Percentiles rank a stretch among this genome's conserved stretches.
phyloP scores from a whole-genome alignment of 2,113 vertebrate genomes.

The Heliornis fulica region DNA sequence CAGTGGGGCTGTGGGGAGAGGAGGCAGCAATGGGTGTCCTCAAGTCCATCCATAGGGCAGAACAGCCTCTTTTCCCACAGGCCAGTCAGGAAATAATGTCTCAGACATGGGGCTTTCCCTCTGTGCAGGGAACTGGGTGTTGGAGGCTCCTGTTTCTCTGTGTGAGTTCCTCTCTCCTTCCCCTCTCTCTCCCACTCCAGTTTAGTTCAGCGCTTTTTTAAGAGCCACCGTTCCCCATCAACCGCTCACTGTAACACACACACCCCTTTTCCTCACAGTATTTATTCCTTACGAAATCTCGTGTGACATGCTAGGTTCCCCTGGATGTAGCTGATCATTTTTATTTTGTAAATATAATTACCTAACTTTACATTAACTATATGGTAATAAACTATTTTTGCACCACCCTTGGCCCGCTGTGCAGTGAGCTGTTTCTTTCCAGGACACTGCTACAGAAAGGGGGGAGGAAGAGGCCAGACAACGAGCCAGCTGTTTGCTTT shows the following conservation, averaged over 20 bases:
- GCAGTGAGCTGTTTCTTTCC: conserved; percentile 5
- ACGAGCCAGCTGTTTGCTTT: not conserved
- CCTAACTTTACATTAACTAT: conserved; percentile 78
- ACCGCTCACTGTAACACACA: conserved; percentile 45
- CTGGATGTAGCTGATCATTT: conserved; percentile 75
- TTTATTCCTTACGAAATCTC: conserved; percentile 68
- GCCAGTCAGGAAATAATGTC: not conserved
- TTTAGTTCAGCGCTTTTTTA: conserved; percentile 32
- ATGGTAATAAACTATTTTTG: conserved; percentile 86
- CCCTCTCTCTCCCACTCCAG: not conserved
- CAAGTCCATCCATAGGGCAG: rapidly evolving
- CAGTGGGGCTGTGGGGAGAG: rapidly evolving
- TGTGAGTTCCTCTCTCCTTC: not conserved
- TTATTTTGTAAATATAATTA: conserved; percentile 80
- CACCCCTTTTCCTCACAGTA: conserved; percentile 61
- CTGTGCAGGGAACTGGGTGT: not conserved
- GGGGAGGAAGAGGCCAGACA: not conserved
- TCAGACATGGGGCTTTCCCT: rapidly evolving
- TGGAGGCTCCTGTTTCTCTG: not conserved
- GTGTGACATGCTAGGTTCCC: conserved; percentile 69
- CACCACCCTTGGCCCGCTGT: conserved; percentile 67
- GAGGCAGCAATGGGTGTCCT: not conserved
- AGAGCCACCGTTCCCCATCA: not conserved
- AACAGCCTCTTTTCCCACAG: not conserved
- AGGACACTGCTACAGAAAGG: not conserved